A percentile compares a stretch with the other conserved stretches of the same genome.
phyloP scores from a whole-genome alignment of 2,113 vertebrate genomes.

The Austrofundulus limnaeus region DNA sequence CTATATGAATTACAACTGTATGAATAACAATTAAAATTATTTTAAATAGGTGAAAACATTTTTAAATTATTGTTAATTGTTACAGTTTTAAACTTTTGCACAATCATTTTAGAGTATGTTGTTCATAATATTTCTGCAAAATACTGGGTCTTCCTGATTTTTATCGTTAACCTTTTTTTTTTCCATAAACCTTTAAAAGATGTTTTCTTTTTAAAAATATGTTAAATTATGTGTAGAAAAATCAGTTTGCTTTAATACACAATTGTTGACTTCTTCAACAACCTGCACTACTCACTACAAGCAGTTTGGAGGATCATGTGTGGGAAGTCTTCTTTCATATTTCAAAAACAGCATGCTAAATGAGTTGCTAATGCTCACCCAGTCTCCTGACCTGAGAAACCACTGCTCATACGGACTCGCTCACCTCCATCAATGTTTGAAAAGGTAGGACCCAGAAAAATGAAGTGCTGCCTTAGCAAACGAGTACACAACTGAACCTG shows the following conservation, averaged over 20 bases:
- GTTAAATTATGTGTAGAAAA: neutral
- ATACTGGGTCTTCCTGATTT: no score
- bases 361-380: neutral
- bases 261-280: neutral
- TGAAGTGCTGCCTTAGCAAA: neutral
- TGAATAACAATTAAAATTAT: no score
- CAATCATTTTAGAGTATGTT: no score
- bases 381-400: neutral
- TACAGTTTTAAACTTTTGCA: no score
- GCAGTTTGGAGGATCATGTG: neutral
- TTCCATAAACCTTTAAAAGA: no score
- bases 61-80: no score
- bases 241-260: neutral
- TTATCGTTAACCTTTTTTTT: no score
- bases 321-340: neutral
- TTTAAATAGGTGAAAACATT: no score
- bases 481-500: neutral
- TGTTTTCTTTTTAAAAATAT: no score
- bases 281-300: neutral
- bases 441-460: neutral
- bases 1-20: no score
- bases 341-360: neutral
- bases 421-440: neutral
- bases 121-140: no score
- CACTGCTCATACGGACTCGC: no score